A percentile compares a stretch with the other conserved stretches of the same genome.
phyloP scores from a whole-genome alignment of 2,888 invertebrate genomes.

The Tholera decimalis region DNA sequence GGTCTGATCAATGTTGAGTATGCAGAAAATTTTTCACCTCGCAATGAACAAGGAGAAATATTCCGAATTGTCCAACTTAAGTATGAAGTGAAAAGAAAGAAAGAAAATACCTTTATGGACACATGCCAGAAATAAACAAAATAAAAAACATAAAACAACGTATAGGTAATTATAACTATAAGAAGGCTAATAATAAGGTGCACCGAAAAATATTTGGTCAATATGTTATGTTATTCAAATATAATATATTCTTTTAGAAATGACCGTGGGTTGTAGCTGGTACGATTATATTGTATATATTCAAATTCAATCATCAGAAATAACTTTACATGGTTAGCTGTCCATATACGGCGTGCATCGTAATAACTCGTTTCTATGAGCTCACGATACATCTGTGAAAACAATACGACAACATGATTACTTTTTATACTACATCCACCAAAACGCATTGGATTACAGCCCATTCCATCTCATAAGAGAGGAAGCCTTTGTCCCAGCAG shows the following conservation, averaged over 20 bases:
- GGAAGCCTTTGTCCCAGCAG: no score
- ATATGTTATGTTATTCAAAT: background rate
- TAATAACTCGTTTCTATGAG: background rate
- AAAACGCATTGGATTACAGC: no score
- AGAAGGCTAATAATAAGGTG: no score
- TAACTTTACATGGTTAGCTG: background rate
- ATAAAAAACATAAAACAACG: no score
- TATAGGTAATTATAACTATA: no score
- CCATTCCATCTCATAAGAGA: no score
- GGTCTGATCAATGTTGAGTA: background rate
- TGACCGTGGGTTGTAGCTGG: background rate
- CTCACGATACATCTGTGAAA: conserved; percentile 3
- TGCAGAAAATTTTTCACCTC: background rate
- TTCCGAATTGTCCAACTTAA: background rate
- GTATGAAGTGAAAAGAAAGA: no score
- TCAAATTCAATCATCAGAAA: background rate
- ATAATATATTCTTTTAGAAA: background rate
- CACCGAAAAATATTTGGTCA: no score
- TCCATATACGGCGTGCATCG: no score
- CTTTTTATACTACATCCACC: background rate
- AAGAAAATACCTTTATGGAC: no score
- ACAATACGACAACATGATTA: background rate
- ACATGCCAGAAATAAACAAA: no score
- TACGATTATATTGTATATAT: background rate
- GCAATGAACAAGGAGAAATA: background rate